Base-by-base conservation (phyloP, 1,140 invertebrate genomes). In the Diabrotica virgifera region DNA sequence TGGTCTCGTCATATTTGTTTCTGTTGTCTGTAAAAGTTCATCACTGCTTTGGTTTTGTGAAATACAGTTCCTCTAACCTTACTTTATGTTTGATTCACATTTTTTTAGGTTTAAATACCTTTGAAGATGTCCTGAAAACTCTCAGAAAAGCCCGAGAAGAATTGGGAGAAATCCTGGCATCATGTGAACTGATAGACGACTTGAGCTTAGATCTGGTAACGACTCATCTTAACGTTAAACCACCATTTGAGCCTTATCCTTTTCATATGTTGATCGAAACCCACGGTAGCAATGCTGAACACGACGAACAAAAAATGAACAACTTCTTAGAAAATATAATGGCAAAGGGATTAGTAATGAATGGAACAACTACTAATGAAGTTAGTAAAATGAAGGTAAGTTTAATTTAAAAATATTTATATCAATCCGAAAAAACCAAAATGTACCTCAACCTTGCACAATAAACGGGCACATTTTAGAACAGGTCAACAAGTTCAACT, bases 221-320 rank as follows among this genome's bases (percentile, higher is more conserved):
- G 1, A 72, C 80, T 8, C 82, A 89, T 70, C 82, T 90, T 10
- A 86, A 86, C n/a, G 66, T 93, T 10, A 84, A 83, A 65, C 82
- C 83, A 57, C 89, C 89, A 36, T 83, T 88, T 64, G 76, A 78
- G 24, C 82, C 85, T 24, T 87, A 86, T 77, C 89, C 91, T 4
- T 97, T 97, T 80, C 97, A 98, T 76, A 88, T 96, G 72, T 75
- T 99, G 0, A 86, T 98, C 58, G 96, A 99, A 81, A 93, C 94
- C 0, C 90, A 93, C 12, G 94, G 94, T 6, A 94, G 93, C 67
- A 87, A 93, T 73, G 81, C 82, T 50, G 72, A 74, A 0, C 95
- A 97, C 76, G 94, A 97, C 78, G 86, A 90, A 74, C 93, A 94
- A 74, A 98, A 98, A 79, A 78, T 98, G 8, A 86, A 84, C 65